Base-by-base conservation (phyloP, 1,140 invertebrate species). In the Ridgeia piscesae region DNA sequence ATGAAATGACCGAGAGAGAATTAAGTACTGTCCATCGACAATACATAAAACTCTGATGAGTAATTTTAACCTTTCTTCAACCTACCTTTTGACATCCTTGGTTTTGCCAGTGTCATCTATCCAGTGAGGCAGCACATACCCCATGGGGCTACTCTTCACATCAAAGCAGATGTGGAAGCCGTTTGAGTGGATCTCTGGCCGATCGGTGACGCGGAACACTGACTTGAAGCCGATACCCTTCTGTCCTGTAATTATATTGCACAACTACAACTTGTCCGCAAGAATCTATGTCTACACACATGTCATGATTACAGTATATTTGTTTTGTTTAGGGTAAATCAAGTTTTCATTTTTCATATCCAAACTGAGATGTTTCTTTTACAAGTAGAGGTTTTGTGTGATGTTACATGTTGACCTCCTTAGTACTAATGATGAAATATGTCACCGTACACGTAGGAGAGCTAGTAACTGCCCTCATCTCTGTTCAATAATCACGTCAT, bases 171-270 rank as follows among this genome's bases (percentile, higher is more conserved):
- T 95, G 91, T 96, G 95, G 93, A 94, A 96, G 11, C 95, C 95
- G 94, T 95, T 96, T 14, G 96, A 96, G 93, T 96, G 95, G n/a
- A 96, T 94, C 92, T 96, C 95, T 91, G 96, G 96, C 9, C 92
- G 88, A 92, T 95, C 95, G 35, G 95, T 95, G 11, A 96, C 94
- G 31, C 95, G 92, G 93, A 96, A 96, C 88, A 96, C 96, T 0
- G 96, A 96, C 93, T 96, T 96, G 94, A 96, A 96, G 9, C 96
- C 96, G 93, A 96, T 96, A 35, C 96, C 96, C 94, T 96, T 96
- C 92, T 96, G 95, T 93, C 95, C 95, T 96, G 93, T 48, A 77
- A 77, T 31, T 42, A 42, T 11, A 42, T 42, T 6, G 6, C 6
- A 77, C 58, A 77, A 31, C 58, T 42, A 11, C 42, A 42, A 4